Base-by-base conservation (phyloP, 1,140 invertebrate species). In the Chrysoperla carnea region DNA sequence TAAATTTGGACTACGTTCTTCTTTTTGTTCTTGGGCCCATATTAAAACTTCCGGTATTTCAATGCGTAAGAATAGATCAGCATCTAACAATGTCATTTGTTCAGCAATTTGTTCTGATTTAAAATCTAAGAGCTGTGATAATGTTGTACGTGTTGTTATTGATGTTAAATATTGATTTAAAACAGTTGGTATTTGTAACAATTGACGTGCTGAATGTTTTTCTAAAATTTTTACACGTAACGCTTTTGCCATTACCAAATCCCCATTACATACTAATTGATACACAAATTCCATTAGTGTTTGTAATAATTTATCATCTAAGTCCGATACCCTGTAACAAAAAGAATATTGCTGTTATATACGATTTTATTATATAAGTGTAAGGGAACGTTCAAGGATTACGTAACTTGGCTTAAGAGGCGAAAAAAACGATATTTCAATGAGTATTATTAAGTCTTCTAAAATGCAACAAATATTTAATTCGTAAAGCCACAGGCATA, bases 51-150 rank as follows among this genome's bases (percentile, higher is more conserved):
- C 95, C 1, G 92, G 88, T 52, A 93, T 90, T 62, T 97, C 92
- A 52, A 99, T 94, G 58, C 90, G 89, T 61, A 88, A 81, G 62
- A 98, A 99, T 15, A 98, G 65, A 51, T 95, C 85, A 0, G 92
- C 82, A 63, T 99, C 95, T 13, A 99, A 59, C 11, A 96, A 57
- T 1, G 95, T 99, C 91, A 99, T 97, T 69, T 99, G 95, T 62
- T 97, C 92, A 5, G 95, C 95, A 28, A 89, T 76, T 45, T 83
- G 79, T 55, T 83, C 77, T 13, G 92, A 85, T 62, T 96, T 97
- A 58, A 95, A 93, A 59, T 94, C 87, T 6, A 96, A 61, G 12
- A 97, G 62, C 2, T 78, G 81, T 23, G 75, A 73, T 49, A 76
- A 71, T 35, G 78, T 81, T 4, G 51, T 44, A 39, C 39, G 47